These are phyloP conservation scores for Sebastes aleutianus DNA, from an alignment of 2,797 vertebrate species.

Conservation along the genomic window DNA sequence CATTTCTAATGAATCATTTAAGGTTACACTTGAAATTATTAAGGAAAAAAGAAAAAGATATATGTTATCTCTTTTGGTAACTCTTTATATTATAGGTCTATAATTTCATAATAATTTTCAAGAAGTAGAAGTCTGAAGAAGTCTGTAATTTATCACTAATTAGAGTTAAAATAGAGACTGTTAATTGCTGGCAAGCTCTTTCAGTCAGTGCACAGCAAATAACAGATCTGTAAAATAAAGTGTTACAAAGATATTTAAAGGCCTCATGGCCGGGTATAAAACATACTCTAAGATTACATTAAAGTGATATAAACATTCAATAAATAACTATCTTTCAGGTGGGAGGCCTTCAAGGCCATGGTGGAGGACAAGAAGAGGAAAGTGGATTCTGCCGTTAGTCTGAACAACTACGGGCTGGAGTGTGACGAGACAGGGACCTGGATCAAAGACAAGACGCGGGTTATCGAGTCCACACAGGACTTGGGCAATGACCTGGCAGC, in stretches of 20 bases:
- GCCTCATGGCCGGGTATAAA: not conserved
- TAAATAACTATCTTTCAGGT: conserved; percentile 77
- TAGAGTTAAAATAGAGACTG: too few species aligned
- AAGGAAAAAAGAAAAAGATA: rapidly evolving
- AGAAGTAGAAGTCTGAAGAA: not conserved
- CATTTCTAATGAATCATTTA: not conserved
- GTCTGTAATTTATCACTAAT: not conserved
- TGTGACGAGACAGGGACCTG: conserved; percentile 92
- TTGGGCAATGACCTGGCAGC: conserved; percentile 91
- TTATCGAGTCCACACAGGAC: conserved; percentile 92
- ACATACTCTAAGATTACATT: not conserved
- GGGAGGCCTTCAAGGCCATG: conserved; percentile 90
- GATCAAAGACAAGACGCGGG: conserved; percentile 90
- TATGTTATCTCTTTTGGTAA: not conserved
- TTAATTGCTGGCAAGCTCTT: too few species aligned
- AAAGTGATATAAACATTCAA: not conserved
- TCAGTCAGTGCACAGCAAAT: too few species aligned
- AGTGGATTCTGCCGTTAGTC: conserved; percentile 88
- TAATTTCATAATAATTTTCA: not conserved
- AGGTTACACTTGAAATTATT: not conserved
- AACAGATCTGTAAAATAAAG: not conserved
- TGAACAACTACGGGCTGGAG: conserved; percentile 93
- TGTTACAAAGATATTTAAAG: not conserved
- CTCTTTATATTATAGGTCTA: not conserved
- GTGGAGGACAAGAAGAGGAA: conserved; percentile 84